Evolutionary conservation across 2,797 vertebrate species (phyloP).

Genomic region (Apogon hyalosoma): DNA sequence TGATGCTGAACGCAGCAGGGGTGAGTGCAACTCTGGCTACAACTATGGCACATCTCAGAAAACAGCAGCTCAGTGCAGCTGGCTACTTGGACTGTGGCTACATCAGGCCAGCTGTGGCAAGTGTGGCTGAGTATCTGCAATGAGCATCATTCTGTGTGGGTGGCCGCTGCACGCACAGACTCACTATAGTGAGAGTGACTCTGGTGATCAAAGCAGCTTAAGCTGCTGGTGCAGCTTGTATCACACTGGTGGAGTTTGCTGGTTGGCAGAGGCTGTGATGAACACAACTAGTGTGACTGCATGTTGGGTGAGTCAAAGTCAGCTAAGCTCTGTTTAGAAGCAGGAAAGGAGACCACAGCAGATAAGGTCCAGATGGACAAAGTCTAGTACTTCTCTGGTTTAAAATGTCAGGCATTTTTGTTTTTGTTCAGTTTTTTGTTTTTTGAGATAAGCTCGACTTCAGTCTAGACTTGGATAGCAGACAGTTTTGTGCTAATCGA

Average conservation of each 20-base stretch:
- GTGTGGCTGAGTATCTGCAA: conserved; percentile 49
- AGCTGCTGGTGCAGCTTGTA: conserved; percentile 70
- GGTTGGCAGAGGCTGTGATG: conserved; percentile 56
- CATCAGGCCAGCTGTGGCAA: conserved; percentile 38
- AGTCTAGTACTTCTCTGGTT: conserved; percentile 7
- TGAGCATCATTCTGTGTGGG: conserved; percentile 48
- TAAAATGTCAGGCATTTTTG: conserved; percentile 1
- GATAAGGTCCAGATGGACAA: conserved; percentile 34
- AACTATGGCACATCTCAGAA: conserved; percentile 26
- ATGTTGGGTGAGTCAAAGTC: conserved; percentile 47
- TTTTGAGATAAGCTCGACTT: not conserved
- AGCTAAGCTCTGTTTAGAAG: conserved; percentile 38
- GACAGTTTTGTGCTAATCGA: not conserved
- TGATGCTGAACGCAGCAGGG: conserved; percentile 40
- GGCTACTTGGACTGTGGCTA: conserved; percentile 36
- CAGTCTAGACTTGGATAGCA: not conserved
- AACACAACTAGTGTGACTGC: conserved; percentile 55
- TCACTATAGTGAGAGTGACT: conserved; percentile 50
- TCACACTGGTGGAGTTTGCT: conserved; percentile 69
- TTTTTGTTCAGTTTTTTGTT: not conserved
- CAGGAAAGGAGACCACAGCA: conserved; percentile 22
- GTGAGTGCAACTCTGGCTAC: conserved; percentile 30
- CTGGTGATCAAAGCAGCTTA: conserved; percentile 68
- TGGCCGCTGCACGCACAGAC: conserved; percentile 38
- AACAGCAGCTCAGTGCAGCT: conserved; percentile 32